Base-by-base conservation (phyloP, 2,888 invertebrate genomes). In the Pilophorus perplexus region DNA sequence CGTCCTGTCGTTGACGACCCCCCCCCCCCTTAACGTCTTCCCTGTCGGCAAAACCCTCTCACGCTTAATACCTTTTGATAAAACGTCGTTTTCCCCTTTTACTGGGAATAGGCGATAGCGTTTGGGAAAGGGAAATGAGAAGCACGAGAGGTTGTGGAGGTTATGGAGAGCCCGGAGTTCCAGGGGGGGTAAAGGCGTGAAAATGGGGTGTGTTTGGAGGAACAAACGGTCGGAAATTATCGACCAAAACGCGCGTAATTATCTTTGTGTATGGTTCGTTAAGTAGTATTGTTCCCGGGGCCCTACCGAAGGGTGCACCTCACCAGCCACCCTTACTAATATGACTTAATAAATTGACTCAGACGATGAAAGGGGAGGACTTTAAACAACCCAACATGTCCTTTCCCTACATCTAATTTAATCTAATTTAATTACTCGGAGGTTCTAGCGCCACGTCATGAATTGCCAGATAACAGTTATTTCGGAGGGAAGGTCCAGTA, bases 251-350 rank as follows among this genome's bases (percentile, higher is more conserved):
- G 28, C 28, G 52, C 52, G 52, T 52, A 52, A 52, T 52, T 52
- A 52, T 52, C 52, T 52, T 28, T 28, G 52, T 52, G 52, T 52
- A 52, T 52, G 52, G 52, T 52, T 52, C 52, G 52, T 52, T 52
- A 52, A 52, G 27, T 52, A 52, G 52, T 52, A 52, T 52, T 52
- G 52, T 52, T 10, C 52, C 27, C 52, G 28, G 5, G 52, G 52
- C 12, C 18, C 18, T 18, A 28, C 25, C 52, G 14, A 25, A 10
- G 52, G 52, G 52, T 23, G 28, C 27, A 16, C 18, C 52, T 46
- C 46, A 10, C 46, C 12, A 6, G 46, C 10, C 12, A 4, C 23
- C 46, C 28, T 28, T 28, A 28, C 52, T 52, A 52, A 52, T 52
- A 52, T 52, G 52, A 52, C 52, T 52, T 52, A 52, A 52, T 52